A percentile compares a stretch with the other conserved stretches of the same genome.
phyloP scores from a whole-genome alignment of 2,888 invertebrate species.

The Operophtera brumata region DNA sequence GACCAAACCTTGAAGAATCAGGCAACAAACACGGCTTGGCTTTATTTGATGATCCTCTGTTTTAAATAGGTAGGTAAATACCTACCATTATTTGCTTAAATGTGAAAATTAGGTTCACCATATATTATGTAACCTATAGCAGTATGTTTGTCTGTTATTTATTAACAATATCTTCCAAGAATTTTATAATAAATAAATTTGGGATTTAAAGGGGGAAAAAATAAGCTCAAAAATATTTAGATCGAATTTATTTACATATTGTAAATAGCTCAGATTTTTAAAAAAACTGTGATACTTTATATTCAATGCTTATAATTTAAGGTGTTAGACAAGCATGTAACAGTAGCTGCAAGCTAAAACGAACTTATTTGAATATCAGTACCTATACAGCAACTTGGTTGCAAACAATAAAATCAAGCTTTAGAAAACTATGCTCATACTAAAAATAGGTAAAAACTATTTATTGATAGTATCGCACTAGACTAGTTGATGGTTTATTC shows the following conservation, averaged over 20 bases:
- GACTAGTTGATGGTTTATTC: constrained; percentile 72
- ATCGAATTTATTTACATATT: constrained; percentile 27
- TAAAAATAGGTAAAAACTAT: constrained; percentile 47
- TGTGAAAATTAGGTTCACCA: too few species aligned
- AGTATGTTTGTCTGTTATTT: too few species aligned
- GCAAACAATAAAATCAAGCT: constrained; percentile 47
- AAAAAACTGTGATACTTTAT: constrained; percentile 49
- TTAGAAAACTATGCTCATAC: constrained; percentile 45
- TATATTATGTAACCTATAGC: too few species aligned
- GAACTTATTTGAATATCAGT: constrained; percentile 50
- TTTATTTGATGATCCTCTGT: too few species aligned
- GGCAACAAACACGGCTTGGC: too few species aligned
- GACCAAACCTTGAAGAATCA: too few species aligned
- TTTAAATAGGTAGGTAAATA: too few species aligned
- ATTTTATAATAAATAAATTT: too few species aligned
- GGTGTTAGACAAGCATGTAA: constrained; percentile 36
- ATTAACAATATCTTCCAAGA: too few species aligned
- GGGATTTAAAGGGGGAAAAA: not conserved
- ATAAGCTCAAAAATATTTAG: constrained; percentile 8
- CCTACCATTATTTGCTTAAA: too few species aligned
- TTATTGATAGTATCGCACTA: constrained; percentile 61
- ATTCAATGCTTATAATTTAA: constrained; percentile 58
- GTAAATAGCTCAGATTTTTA: constrained; percentile 41
- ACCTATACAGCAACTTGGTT: constrained; percentile 59
- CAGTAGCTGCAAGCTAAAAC: constrained; percentile 42